Evolutionary conservation across 1,140 invertebrate species (phyloP).

Genomic region (Drosophila persimilis): DNA sequence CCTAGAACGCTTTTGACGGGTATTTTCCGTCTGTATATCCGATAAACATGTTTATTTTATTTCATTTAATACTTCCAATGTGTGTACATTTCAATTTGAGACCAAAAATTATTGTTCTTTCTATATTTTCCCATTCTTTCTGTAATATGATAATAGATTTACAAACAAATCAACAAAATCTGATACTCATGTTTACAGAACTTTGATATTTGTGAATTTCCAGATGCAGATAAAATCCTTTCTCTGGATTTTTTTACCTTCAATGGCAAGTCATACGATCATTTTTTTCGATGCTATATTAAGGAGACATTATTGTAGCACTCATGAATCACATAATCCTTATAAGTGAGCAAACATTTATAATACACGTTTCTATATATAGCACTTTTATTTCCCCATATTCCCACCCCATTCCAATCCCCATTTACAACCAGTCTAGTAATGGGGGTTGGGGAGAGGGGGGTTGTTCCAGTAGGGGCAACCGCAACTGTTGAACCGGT

Average conservation of each 20-base stretch:
- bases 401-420: conserved; percentile 2
- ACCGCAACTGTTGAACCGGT: conserved; percentile 46
- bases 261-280: too few species aligned
- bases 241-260: too few species aligned
- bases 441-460: not conserved
- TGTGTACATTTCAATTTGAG: too few species aligned
- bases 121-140: too few species aligned
- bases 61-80: not conserved
- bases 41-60: not conserved
- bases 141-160: too few species aligned
- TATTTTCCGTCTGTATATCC: not conserved
- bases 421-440: conserved; percentile 1
- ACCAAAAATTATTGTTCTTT: too few species aligned
- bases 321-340: not conserved
- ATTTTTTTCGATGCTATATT: conserved; percentile 1
- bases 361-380: conserved; percentile 13
- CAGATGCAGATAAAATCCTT: too few species aligned
- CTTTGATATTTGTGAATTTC: too few species aligned
- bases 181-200: too few species aligned
- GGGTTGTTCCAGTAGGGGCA: not conserved
- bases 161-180: too few species aligned
- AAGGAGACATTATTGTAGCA: not conserved
- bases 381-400: conserved; percentile 18
- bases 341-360: conserved; percentile 20
- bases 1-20: not conserved